Conservation (phyloP, 1,140 invertebrate species). For the Leucophenga varia region DNA sequence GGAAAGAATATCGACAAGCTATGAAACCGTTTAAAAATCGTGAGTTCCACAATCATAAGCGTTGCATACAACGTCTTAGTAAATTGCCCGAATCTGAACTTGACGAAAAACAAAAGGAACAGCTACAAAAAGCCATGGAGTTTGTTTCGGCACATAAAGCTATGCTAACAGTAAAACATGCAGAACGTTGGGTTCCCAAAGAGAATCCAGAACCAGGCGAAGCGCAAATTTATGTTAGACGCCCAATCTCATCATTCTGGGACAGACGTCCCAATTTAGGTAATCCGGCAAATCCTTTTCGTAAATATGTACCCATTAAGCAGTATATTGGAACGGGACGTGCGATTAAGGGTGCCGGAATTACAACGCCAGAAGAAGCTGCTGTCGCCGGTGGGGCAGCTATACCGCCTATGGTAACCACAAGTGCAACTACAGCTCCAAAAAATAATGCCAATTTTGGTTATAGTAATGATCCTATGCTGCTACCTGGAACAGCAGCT, state of each 20-base stretch:
- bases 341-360: constrained; percentile 28
- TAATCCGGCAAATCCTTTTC: constrained; percentile 20
- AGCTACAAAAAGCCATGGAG: constrained; percentile 36
- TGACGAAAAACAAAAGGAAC: constrained; percentile 35
- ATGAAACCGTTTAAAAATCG: constrained; percentile 53
- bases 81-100: constrained; percentile 34
- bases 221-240: not conserved
- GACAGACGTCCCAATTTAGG: constrained; percentile 30
- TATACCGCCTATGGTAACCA: not conserved
- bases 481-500: constrained; percentile 4
- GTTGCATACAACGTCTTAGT: constrained; percentile 42
- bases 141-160: constrained; percentile 43
- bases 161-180: constrained; percentile 41
- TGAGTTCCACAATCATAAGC: constrained; percentile 44
- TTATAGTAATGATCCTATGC: not conserved
- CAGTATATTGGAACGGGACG: constrained; percentile 28
- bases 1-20: constrained; percentile 43
- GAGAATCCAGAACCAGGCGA: constrained; percentile 1
- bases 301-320: not conserved
- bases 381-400: constrained; percentile 8
- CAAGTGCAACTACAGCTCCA: constrained; percentile 5
- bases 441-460: constrained; percentile 9
- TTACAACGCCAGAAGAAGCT: too few species aligned
- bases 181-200: constrained; percentile 42
- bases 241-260: not conserved